These are phyloP conservation scores for Pluvialis apricaria DNA, from an alignment of 2,113 vertebrate species.

Conservation along the genomic window DNA sequence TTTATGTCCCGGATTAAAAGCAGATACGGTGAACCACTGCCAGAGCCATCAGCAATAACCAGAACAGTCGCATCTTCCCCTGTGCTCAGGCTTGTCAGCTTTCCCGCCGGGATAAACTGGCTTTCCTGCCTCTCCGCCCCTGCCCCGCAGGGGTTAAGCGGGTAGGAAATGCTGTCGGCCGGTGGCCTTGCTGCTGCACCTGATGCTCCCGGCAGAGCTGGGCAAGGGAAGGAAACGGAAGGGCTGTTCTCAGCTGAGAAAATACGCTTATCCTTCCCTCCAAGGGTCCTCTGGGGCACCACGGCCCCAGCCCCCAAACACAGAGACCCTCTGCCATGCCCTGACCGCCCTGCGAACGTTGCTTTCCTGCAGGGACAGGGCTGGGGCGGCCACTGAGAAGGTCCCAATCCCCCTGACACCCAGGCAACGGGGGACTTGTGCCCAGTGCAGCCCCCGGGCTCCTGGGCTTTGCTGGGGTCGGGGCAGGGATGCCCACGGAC, in stretches of 20 bases:
- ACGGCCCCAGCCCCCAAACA: rapidly evolving
- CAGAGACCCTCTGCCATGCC: neutral
- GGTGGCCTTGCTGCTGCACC: conserved; percentile 48
- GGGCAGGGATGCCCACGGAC: neutral
- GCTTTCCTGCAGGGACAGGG: neutral
- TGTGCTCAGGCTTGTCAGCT: neutral
- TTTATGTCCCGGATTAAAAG: neutral
- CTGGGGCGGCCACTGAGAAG: neutral
- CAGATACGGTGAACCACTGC: neutral
- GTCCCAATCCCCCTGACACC: no score
- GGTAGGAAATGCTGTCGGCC: neutral
- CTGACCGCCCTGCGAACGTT: neutral
- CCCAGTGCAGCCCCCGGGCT: neutral
- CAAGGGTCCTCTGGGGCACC: neutral
- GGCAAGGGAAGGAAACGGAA: conserved; percentile 59
- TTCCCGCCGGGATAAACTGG: neutral
- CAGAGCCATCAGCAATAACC: neutral
- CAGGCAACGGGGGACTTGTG: neutral
- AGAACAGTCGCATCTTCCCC: neutral
- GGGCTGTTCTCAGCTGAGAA: conserved; percentile 52
- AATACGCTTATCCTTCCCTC: conserved; percentile 51
- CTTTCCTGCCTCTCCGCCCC: neutral
- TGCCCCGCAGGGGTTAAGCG: neutral
- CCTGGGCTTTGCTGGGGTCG: rapidly evolving
- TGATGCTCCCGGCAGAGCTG: conserved; percentile 17